A percentile compares a stretch with the other conserved stretches of the same genome.
These are phyloP conservation scores for Dolomedes plantarius DNA, from an alignment of 2,888 invertebrate genomes.

Conservation along the genomic window DNA sequence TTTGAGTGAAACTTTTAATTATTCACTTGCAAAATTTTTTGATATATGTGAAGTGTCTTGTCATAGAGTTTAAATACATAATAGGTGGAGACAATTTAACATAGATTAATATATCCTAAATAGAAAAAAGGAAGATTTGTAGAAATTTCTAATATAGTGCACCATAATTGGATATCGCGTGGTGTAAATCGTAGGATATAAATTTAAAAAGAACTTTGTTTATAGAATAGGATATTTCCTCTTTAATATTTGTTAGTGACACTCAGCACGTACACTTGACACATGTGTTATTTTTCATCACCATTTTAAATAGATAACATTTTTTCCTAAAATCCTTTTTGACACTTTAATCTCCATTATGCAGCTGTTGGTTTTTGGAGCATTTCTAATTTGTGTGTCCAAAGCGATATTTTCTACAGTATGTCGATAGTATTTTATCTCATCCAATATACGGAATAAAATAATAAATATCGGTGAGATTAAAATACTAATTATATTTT, in stretches of 20 bases:
- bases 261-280: too few species aligned
- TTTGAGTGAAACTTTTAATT: too few species aligned
- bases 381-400: conserved; percentile 39
- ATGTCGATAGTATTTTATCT: conserved; percentile 46
- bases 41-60: too few species aligned
- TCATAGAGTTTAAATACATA: too few species aligned
- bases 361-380: conserved; percentile 59
- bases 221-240: background rate
- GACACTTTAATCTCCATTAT: conserved; percentile 4
- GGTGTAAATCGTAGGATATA: background rate
- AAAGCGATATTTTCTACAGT: conserved; percentile 57
- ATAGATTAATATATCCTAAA: too few species aligned
- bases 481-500: conserved; percentile 51
- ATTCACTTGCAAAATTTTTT: too few species aligned
- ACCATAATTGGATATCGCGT: too few species aligned
- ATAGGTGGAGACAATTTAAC: too few species aligned
- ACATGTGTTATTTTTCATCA: too few species aligned
- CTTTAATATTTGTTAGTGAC: too few species aligned
- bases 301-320: background rate
- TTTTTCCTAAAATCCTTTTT: background rate
- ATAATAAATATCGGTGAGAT: conserved; percentile 22
- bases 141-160: too few species aligned
- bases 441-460: conserved; percentile 21
- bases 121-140: too few species aligned
- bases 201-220: background rate